phyloP scores from a whole-genome alignment of 53 echinoderm and acorn worm species.

The Patiria pectinifera region DNA sequence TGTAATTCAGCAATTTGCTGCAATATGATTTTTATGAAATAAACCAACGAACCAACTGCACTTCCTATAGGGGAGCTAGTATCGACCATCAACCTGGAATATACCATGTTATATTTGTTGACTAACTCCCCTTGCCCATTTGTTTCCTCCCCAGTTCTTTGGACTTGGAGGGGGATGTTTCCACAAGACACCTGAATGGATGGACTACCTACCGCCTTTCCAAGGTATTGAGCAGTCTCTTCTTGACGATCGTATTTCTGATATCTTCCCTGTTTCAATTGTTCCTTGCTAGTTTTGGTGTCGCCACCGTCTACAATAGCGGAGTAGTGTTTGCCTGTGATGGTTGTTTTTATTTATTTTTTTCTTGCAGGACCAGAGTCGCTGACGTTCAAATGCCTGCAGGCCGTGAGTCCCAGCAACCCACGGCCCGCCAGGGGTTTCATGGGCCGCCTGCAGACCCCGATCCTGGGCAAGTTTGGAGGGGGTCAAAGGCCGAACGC shows the following conservation, averaged over 20 bases:
- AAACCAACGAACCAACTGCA: too few species aligned
- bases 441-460: conserved; percentile 38
- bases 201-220: conserved; percentile 69
- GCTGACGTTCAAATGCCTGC: conserved; percentile 53
- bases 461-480: conserved; percentile 41
- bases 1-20: too few species aligned
- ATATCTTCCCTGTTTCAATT: too few species aligned
- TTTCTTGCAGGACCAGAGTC: conserved; percentile 31
- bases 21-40: too few species aligned
- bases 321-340: background rate
- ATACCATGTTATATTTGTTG: too few species aligned
- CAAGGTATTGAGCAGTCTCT: conserved; percentile 42
- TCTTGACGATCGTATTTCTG: background rate
- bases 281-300: background rate
- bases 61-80: too few species aligned
- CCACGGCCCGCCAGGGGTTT: conserved; percentile 21
- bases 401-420: conserved; percentile 15
- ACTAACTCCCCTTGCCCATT: background rate
- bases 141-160: conserved; percentile 35
- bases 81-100: too few species aligned
- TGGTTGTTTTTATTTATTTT: background rate
- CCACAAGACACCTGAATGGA: conserved; percentile 57
- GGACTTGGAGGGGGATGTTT: conserved; percentile 59
- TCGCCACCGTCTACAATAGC: background rate
- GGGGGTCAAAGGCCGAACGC: conserved; percentile 38